Conservation (phyloP, 2,113 vertebrate genomes). For the Ammodytes dubius region DNA sequence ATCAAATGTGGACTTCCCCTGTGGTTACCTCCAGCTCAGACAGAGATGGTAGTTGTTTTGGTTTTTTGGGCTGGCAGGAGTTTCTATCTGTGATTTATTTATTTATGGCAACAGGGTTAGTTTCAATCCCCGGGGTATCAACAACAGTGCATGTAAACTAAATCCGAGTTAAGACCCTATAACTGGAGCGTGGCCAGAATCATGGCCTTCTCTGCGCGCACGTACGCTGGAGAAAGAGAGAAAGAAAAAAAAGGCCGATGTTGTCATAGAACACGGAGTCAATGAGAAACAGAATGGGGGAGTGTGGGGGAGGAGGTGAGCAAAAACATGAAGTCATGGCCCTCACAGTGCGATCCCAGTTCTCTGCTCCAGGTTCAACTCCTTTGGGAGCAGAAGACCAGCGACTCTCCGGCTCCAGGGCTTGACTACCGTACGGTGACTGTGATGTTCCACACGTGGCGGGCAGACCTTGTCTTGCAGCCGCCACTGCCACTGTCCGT, state of each 20-base stretch:
- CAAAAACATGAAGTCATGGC: slow-evolving; percentile 71
- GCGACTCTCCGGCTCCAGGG: slow-evolving; percentile 75
- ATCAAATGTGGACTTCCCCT: not conserved
- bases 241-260: slow-evolving; percentile 33
- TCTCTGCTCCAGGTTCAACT: slow-evolving; percentile 50
- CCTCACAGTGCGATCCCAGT: slow-evolving; percentile 68
- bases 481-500: slow-evolving; percentile 31
- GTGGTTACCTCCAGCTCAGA: slow-evolving; percentile 30
- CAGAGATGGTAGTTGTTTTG: slow-evolving; percentile 14
- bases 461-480: slow-evolving; percentile 21
- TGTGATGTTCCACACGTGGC: slow-evolving; percentile 79
- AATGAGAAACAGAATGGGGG: slow-evolving; percentile 50
- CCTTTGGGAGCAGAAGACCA: slow-evolving; percentile 72
- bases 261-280: slow-evolving; percentile 51
- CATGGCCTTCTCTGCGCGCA: slow-evolving; percentile 2
- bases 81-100: slow-evolving; percentile 47
- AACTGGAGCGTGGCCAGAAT: slow-evolving; percentile 31
- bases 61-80: not conserved
- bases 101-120: slow-evolving; percentile 40
- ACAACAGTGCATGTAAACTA: slow-evolving; percentile 46
- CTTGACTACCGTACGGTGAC: slow-evolving; percentile 76
- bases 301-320: slow-evolving; percentile 50
- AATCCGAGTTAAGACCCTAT: slow-evolving; percentile 27
- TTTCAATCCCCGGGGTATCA: slow-evolving; percentile 20
- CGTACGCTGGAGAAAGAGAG: not conserved